Percentiles rank a stretch among this genome's conserved stretches.
Evolutionary conservation across 2,797 vertebrate genomes (phyloP).

Genomic region (Darevskia nairensis): DNA sequence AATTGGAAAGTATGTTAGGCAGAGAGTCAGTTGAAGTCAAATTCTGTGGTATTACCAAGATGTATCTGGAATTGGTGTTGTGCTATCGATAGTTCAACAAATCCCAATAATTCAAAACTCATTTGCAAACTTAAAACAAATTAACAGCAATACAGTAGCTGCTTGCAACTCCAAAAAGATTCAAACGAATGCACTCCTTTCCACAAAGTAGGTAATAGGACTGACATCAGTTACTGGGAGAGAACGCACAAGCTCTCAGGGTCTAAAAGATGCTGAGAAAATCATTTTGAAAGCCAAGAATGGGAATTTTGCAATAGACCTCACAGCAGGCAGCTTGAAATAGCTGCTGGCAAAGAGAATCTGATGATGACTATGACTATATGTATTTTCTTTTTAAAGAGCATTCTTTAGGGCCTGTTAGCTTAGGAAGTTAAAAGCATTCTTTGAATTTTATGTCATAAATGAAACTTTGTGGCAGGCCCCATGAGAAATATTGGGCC

Average conservation of each 20-base stretch:
- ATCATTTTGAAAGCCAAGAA: constrained; percentile 21
- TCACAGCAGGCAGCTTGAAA: constrained; percentile 7
- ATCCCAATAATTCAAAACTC: not conserved
- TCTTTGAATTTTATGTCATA: not conserved
- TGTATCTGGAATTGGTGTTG: not conserved
- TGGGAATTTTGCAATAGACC: not conserved
- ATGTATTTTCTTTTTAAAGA: constrained; percentile 9
- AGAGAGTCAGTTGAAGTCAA: not conserved
- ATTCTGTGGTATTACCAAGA: not conserved
- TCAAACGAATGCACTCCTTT: not conserved
- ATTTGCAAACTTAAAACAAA: constrained; percentile 15
- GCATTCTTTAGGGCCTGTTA: not conserved
- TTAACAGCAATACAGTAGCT: not conserved
- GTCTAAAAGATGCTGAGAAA: constrained; percentile 17
- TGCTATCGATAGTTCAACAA: not conserved
- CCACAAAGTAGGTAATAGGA: not conserved
- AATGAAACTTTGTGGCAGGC: not conserved
- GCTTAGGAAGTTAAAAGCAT: not conserved
- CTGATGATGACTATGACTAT: not conserved
- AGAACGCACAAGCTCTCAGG: not conserved
- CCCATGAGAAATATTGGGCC: not conserved
- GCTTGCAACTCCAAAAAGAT: not conserved
- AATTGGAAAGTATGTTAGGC: not conserved
- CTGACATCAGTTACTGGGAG: not conserved
- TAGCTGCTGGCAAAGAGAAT: constrained; percentile 20